Conservation (phyloP, 2,888 invertebrate species). For the Caradrina kadenii region DNA sequence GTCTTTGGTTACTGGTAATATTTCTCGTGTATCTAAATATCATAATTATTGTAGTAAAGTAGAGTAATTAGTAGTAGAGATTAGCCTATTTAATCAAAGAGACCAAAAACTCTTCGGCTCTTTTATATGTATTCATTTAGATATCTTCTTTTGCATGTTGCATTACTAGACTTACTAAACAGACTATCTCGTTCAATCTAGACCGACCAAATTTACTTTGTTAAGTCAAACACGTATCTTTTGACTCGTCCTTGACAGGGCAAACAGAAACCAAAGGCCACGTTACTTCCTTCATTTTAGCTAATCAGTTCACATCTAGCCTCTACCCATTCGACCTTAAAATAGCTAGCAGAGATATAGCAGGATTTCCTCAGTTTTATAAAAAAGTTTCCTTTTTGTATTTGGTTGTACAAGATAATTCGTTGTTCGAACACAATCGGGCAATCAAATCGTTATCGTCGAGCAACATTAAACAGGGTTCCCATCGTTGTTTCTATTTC, state of each 20-base stretch:
- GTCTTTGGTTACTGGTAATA: too few relatives aligned
- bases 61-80: too few relatives aligned
- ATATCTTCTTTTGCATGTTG: neutral
- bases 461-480: constrained; percentile 67
- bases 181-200: constrained; percentile 12
- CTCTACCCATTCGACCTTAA: constrained; percentile 60
- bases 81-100: too few relatives aligned
- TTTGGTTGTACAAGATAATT: constrained; percentile 60
- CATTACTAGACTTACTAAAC: neutral
- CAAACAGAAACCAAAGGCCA: constrained; percentile 57
- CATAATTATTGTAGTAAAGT: too few relatives aligned
- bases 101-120: too few relatives aligned
- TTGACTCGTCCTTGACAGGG: constrained; percentile 57
- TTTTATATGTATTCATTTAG: too few relatives aligned
- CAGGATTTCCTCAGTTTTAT: constrained; percentile 62
- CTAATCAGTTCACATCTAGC: constrained; percentile 66
- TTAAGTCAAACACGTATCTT: constrained; percentile 46
- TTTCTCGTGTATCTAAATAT: too few relatives aligned
- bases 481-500: constrained; percentile 65
- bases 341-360: constrained; percentile 48
- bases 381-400: constrained; percentile 59
- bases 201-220: constrained; percentile 26
- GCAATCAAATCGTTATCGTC: constrained; percentile 67
- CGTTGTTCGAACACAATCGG: constrained; percentile 61
- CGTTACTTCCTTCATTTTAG: constrained; percentile 58